These are phyloP conservation scores for Varecia variegata DNA, from an alignment of 2,797 vertebrate species.

Conservation along the genomic window DNA sequence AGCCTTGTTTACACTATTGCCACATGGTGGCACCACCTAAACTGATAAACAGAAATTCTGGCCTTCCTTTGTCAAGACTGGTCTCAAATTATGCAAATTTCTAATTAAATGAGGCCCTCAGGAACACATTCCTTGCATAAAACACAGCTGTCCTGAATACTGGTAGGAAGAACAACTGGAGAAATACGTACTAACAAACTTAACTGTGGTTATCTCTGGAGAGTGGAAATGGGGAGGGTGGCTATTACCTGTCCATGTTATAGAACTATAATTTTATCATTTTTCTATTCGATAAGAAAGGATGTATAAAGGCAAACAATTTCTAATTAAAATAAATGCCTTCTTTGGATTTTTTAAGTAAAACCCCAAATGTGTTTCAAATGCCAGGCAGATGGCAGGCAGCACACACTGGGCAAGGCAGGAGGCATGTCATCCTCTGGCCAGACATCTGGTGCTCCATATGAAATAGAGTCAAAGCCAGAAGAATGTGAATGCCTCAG, in stretches of 20 bases:
- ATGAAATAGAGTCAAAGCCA: constrained; percentile 35
- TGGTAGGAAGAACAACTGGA: neutral
- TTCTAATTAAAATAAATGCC: constrained; percentile 30
- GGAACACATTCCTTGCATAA: constrained; percentile 32
- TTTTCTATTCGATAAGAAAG: constrained; percentile 25
- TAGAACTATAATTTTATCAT: neutral
- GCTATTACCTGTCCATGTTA: neutral
- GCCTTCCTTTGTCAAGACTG: constrained; percentile 48
- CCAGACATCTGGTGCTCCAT: constrained; percentile 28
- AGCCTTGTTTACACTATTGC: constrained; percentile 47
- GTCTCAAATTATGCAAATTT: constrained; percentile 38
- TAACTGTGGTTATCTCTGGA: constrained; percentile 9
- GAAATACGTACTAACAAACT: neutral
- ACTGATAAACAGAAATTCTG: constrained; percentile 61
- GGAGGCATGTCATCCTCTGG: neutral
- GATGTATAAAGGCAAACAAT: neutral
- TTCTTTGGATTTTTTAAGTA: constrained; percentile 49
- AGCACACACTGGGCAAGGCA: neutral
- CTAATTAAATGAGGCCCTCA: neutral
- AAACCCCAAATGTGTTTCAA: constrained; percentile 49
- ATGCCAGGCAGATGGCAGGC: constrained; percentile 50
- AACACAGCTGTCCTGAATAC: constrained; percentile 31
- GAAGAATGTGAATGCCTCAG: neutral
- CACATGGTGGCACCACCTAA: constrained; percentile 71
- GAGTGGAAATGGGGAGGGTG: neutral